These are phyloP conservation scores for Microtus richardsoni DNA, from an alignment of 2,113 vertebrate genomes.

Conservation along the genomic window DNA sequence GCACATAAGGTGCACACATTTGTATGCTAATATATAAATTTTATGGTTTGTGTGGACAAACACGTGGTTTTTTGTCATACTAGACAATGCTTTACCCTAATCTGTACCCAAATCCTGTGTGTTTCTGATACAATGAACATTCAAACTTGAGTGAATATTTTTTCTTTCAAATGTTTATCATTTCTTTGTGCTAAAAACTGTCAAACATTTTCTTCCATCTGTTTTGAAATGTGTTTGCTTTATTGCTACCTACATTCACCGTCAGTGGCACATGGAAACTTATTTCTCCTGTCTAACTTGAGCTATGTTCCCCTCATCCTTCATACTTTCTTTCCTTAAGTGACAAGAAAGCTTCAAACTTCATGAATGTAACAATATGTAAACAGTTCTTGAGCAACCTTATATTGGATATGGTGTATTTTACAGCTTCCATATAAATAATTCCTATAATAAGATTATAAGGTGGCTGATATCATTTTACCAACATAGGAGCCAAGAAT, in stretches of 20 bases:
- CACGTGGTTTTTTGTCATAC: neutral
- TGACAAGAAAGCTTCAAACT: neutral
- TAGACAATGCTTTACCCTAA: neutral
- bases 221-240: neutral
- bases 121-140: neutral
- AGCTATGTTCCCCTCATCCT: neutral
- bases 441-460: neutral
- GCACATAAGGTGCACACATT: neutral
- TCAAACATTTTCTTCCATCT: neutral
- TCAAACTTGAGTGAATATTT: neutral
- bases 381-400: neutral
- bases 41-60: neutral
- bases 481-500: neutral
- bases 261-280: no score
- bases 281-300: neutral
- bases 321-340: neutral
- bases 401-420: neutral
- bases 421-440: neutral
- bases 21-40: no score
- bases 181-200: neutral
- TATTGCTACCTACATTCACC: no score
- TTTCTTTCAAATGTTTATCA: neutral
- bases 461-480: neutral
- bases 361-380: neutral
- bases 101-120: neutral